Base-by-base conservation (phyloP, 2,888 invertebrate genomes). In the Ceraclea dissimilis region DNA sequence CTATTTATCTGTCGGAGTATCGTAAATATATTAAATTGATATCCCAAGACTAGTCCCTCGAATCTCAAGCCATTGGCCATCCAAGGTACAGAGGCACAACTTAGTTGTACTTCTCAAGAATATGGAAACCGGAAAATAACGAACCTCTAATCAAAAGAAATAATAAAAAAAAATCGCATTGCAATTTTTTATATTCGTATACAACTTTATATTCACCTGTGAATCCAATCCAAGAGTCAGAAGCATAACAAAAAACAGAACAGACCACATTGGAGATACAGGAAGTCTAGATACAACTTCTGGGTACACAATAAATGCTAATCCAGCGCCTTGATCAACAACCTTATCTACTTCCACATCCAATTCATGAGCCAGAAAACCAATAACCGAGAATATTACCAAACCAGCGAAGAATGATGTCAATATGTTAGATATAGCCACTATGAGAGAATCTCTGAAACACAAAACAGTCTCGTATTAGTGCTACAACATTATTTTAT, bases 261-360 rank as follows among this genome's bases (percentile, higher is more conserved):
- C 78, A 5, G 91, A 86, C 88, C 90, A 91, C 8, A 91, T 75
- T 1, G 90, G 90, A 0, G 91, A 83, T 1, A 90, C 78, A 0
- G 90, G 90, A 60, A 92, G 72, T 59, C 87, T 80, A 1, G 89
- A 83, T 1, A 92, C 86, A 58, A 85, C 84, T 72, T 92, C 92
- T 0, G 91, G 90, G 67, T 90, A 90, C n/a, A 89, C 89, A 59
- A 91, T 86, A 66, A 92, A 91, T 0, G 90, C 89, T 61, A 92
- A 70, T 5, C 89, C 89, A 17, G 88, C 85, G 1, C 86, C 88
- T 67, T 88, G 84, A 64, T 81, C 86, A n/a, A 87, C 87, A 52
- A 88, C 88, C 46, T 82, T 79, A 49, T 82, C 82, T 1, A 89
- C 86, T 19, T 78, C 75, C 2, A 88, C 85, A 48, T 84, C 75